Evolutionary conservation across 1,140 invertebrate species (phyloP).

Genomic region (Panagrolaimus sp.): DNA sequence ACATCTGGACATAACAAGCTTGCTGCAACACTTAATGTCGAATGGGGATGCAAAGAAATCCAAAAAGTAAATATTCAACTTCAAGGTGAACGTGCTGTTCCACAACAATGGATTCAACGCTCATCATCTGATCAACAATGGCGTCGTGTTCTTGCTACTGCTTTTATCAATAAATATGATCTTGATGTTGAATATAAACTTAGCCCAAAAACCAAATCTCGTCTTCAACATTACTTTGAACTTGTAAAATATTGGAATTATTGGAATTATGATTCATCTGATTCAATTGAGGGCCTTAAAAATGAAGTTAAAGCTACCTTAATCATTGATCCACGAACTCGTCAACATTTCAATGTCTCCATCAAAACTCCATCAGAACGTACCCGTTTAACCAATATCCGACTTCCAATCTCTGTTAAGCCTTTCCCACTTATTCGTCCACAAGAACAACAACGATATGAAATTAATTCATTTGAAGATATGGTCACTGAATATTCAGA

Average conservation of each 20-base stretch:
- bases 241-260: slow-evolving; percentile 32
- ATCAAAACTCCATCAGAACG: slow-evolving; percentile 22
- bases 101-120: neutral
- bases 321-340: slow-evolving; percentile 29
- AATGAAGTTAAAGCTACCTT: slow-evolving; percentile 16
- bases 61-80: slow-evolving; percentile 14
- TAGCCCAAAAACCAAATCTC: neutral
- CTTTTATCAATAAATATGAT: slow-evolving; percentile 40
- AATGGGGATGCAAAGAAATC: neutral
- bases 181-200: slow-evolving; percentile 22
- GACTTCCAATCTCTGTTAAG: slow-evolving; percentile 27
- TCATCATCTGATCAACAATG: neutral
- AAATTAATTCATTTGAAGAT: neutral
- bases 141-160: neutral
- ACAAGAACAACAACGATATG: neutral
- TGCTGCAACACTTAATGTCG: neutral
- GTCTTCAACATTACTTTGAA: slow-evolving; percentile 22
- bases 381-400: slow-evolving; percentile 23
- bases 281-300: neutral
- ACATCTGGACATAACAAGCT: neutral
- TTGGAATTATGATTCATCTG: slow-evolving; percentile 31
- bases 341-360: slow-evolving; percentile 28
- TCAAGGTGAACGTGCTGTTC: slow-evolving; percentile 21
- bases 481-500: neutral
- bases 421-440: slow-evolving; percentile 26